phyloP scores from a whole-genome alignment of 2,113 vertebrate genomes.

The Daphoenositta chrysoptera region DNA sequence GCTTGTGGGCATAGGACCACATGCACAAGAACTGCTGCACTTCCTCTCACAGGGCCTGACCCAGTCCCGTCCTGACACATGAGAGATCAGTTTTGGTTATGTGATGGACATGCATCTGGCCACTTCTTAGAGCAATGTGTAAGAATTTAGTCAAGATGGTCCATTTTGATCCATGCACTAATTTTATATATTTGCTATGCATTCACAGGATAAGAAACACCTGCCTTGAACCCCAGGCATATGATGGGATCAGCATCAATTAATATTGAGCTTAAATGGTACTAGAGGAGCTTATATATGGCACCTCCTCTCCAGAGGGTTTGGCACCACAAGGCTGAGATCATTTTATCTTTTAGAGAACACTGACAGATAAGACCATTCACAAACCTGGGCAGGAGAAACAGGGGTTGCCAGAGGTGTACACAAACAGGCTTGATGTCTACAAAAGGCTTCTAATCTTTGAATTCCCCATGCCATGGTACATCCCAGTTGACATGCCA shows the following conservation, averaged over 20 bases:
- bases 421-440: not conserved
- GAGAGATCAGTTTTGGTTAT: not conserved
- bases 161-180: fast-evolving
- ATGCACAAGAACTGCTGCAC: fast-evolving
- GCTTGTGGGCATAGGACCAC: not conserved
- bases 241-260: not conserved
- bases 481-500: not conserved
- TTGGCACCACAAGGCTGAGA: not conserved
- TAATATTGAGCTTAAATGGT: not conserved
- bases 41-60: not conserved
- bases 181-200: not conserved
- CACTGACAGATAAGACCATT: not conserved
- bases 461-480: not conserved
- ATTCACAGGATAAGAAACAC: not conserved
- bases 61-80: not conserved
- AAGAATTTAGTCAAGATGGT: not conserved
- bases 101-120: not conserved
- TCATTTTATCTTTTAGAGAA: not conserved
- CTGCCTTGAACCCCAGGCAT: not conserved
- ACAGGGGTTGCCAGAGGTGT: not conserved
- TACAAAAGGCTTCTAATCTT: not conserved
- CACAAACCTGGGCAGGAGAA: not conserved
- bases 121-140: not conserved
- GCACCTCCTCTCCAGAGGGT: fast-evolving
- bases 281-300: not conserved